phyloP scores from a whole-genome alignment of 2,888 invertebrate genomes.

The Prionchulus punctatus region DNA sequence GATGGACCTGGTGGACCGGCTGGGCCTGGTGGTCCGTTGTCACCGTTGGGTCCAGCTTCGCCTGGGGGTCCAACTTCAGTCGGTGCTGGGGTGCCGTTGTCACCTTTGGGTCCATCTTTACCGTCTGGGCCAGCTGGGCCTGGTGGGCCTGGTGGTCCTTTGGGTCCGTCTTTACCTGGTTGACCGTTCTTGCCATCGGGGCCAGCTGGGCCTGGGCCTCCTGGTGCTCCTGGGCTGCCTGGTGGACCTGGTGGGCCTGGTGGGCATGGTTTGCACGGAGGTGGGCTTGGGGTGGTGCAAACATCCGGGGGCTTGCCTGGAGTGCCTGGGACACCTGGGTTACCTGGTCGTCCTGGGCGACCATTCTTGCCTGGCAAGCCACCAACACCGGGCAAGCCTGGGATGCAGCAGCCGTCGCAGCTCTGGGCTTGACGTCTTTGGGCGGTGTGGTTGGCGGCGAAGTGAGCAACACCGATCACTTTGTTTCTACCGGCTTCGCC shows the following conservation, averaged over 20 bases:
- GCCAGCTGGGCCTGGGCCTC: conserved; percentile 5
- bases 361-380: not conserved
- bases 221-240: not conserved
- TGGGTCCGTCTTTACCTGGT: conserved; percentile 5
- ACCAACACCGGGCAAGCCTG: not conserved
- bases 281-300: not conserved
- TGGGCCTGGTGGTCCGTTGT: conserved; percentile 9
- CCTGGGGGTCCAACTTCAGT: not conserved
- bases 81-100: not conserved
- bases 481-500: too few species aligned
- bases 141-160: conserved; percentile 8
- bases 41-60: not conserved
- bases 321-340: conserved; percentile 2
- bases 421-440: not conserved
- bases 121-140: conserved; percentile 4
- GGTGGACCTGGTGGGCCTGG: not conserved
- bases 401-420: not conserved
- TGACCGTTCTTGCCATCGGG: not conserved
- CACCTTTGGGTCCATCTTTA: conserved; percentile 2
- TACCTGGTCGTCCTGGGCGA: conserved; percentile 2
- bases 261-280: not conserved
- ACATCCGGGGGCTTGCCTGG: not conserved
- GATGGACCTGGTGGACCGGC: conserved; percentile 11
- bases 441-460: not conserved
- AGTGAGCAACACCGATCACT: too few species aligned